Conservation (phyloP, 2,113 vertebrate species). For the Physeter macrocephalus region DNA sequence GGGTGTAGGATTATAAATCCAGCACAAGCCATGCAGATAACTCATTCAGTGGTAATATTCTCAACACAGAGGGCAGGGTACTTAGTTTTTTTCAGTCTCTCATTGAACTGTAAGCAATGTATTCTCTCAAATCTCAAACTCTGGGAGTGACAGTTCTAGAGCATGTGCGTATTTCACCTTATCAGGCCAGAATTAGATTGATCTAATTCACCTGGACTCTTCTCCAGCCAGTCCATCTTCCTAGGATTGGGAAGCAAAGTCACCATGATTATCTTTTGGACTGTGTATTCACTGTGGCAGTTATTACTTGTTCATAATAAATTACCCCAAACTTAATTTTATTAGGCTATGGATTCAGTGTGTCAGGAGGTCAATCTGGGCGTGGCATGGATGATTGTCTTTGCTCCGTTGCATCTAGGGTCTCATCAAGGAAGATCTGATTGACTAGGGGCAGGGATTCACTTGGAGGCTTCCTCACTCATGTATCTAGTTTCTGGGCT, state of each 20-base stretch:
- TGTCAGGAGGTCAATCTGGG: background rate
- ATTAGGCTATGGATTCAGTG: background rate
- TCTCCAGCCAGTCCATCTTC: background rate
- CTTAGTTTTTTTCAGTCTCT: background rate
- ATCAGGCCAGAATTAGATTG: background rate
- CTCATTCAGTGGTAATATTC: background rate
- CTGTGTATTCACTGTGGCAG: background rate
- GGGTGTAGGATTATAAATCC: background rate
- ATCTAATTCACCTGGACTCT: background rate
- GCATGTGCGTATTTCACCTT: background rate
- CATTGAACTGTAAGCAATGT: background rate
- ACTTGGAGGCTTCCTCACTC: background rate
- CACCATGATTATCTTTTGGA: background rate
- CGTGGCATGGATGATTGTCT: background rate
- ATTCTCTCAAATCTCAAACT: background rate
- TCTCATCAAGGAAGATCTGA: background rate
- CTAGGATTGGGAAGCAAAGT: background rate
- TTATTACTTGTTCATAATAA: background rate
- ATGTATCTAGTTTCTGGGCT: background rate
- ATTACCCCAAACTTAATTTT: background rate
- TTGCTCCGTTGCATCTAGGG: fast-evolving
- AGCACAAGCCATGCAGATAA: background rate
- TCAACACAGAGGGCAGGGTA: background rate
- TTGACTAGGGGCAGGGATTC: background rate
- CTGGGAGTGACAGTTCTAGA: background rate